phyloP scores from a whole-genome alignment of 1,140 invertebrate genomes.

The Chironomus striatipennis region DNA sequence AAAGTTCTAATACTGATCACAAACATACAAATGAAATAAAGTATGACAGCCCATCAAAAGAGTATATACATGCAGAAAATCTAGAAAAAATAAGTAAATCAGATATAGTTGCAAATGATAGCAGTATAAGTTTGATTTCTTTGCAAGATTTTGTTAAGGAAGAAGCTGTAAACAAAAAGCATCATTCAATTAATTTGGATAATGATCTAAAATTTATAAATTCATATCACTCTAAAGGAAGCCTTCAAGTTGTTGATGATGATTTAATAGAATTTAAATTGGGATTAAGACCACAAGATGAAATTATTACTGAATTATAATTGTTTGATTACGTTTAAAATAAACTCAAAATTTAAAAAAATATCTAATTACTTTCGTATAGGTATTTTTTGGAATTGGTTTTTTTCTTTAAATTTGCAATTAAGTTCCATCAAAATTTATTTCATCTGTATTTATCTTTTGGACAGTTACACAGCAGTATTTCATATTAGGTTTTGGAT shows the following conservation, averaged over 20 bases:
- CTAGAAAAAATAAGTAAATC: background rate
- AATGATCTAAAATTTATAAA: conserved; percentile 40
- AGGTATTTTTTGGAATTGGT: too few relatives aligned
- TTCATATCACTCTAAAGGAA: conserved; percentile 36
- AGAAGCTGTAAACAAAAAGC: conserved; percentile 34
- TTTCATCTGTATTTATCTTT: conserved; percentile 7
- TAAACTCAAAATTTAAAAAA: too few relatives aligned
- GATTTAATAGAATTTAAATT: conserved; percentile 52
- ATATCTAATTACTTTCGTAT: too few relatives aligned
- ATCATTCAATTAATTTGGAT: conserved; percentile 39
- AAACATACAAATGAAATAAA: conserved; percentile 31
- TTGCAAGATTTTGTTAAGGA: conserved; percentile 41
- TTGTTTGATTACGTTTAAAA: conserved; percentile 2
- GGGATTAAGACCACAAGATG: conserved; percentile 61
- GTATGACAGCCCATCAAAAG: conserved; percentile 30
- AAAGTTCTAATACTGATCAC: conserved; percentile 27
- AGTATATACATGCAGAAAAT: conserved; percentile 30
- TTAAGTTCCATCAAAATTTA: conserved; percentile 1
- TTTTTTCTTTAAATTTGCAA: too few relatives aligned
- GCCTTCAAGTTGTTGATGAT: conserved; percentile 50
- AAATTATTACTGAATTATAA: conserved; percentile 64
- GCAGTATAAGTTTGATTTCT: conserved; percentile 40
- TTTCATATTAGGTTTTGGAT: background rate
- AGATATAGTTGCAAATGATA: conserved; percentile 33
- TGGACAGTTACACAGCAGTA: background rate